phyloP scores from a whole-genome alignment of 2,888 invertebrate species.

The Cantharis nigra region DNA sequence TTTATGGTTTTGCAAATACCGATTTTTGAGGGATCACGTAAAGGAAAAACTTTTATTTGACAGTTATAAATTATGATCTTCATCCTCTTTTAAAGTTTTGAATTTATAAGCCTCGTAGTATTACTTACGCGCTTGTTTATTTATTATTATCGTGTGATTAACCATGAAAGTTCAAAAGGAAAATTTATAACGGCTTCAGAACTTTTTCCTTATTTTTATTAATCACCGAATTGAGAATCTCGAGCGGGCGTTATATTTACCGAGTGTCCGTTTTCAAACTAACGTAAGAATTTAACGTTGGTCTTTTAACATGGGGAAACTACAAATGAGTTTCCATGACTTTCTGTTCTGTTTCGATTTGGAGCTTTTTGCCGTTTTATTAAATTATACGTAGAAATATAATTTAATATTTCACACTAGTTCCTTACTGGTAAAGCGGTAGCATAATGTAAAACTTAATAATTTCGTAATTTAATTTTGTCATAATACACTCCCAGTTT shows the following conservation, averaged over 20 bases:
- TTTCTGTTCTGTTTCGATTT: too few species aligned
- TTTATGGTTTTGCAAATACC: neutral
- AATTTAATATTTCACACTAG: neutral
- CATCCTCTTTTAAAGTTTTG: neutral
- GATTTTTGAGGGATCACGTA: neutral
- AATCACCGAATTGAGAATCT: neutral
- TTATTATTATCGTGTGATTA: neutral
- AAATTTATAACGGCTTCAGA: neutral
- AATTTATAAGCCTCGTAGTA: neutral
- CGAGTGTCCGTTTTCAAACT: too few species aligned
- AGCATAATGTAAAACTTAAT: neutral
- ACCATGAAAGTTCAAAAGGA: neutral
- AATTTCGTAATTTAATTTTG: neutral
- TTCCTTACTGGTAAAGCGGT: neutral
- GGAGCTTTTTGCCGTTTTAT: neutral
- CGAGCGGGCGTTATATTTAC: neutral
- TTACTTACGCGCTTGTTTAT: neutral
- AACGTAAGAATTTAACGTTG: too few species aligned
- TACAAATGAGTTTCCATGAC: too few species aligned
- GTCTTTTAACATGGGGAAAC: neutral
- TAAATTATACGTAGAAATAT: neutral
- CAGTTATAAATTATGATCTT: neutral
- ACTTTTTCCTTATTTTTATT: neutral
- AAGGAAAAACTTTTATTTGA: conserved; percentile 1
- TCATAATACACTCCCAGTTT: neutral